phyloP scores from a whole-genome alignment of 1,140 invertebrate genomes.

The Drosophila guanche region DNA sequence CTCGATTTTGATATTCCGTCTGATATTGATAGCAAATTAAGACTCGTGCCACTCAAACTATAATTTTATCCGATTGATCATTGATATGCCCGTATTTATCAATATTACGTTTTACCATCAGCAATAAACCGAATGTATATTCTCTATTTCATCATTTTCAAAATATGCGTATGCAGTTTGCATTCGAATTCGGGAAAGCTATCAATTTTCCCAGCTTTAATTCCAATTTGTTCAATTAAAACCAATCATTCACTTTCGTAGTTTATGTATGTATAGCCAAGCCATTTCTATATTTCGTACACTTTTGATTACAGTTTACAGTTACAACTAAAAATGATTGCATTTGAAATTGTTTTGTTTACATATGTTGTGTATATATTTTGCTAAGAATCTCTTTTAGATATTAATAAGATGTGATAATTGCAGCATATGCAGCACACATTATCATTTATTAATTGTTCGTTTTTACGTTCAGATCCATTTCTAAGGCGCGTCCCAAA shows the following conservation, averaged over 20 bases:
- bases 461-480: constrained; percentile 68
- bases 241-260: constrained; percentile 6
- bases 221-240: background rate
- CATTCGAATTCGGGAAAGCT: no score
- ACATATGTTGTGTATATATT: constrained; percentile 65
- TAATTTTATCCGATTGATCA: no score
- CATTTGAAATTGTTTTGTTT: constrained; percentile 63
- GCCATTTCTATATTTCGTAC: constrained; percentile 76
- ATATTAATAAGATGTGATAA: constrained; percentile 39
- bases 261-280: constrained; percentile 67
- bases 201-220: background rate
- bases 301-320: constrained; percentile 75
- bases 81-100: no score
- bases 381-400: constrained; percentile 68
- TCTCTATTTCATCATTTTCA: no score
- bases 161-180: no score
- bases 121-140: no score
- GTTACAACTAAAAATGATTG: constrained; percentile 76
- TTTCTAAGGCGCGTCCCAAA: constrained; percentile 75
- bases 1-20: no score
- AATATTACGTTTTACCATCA: no score
- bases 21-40: no score
- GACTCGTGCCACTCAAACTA: no score
- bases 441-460: constrained; percentile 18
- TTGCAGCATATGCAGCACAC: constrained; percentile 31